These are phyloP conservation scores for Gryllus longicercus DNA, from an alignment of 2,888 invertebrate species.

Conservation along the genomic window DNA sequence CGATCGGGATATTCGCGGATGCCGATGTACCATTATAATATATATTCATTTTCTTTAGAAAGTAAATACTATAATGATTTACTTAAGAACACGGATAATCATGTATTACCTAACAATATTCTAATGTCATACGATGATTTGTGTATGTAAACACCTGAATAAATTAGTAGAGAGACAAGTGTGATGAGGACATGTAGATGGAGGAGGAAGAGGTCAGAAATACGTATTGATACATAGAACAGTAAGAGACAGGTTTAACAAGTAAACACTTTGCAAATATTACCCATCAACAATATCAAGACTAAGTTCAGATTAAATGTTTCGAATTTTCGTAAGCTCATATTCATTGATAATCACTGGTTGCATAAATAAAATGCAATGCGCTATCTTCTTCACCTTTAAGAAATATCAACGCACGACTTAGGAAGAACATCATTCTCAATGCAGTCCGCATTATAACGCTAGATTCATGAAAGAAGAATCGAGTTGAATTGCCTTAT, in stretches of 20 bases:
- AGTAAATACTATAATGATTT: no score
- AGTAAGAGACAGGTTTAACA: slow-evolving; percentile 1
- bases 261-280: not conserved
- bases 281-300: not conserved
- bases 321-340: not conserved
- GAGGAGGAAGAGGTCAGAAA: not conserved
- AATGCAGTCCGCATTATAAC: not conserved
- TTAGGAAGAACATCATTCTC: not conserved
- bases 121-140: no score
- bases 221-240: slow-evolving; percentile 6
- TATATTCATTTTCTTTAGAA: no score
- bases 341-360: slow-evolving; percentile 3
- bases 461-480: not conserved
- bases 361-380: slow-evolving; percentile 1
- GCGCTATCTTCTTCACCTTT: not conserved
- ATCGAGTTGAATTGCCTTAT: no score
- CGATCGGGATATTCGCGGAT: no score
- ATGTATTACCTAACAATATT: no score
- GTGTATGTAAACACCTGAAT: no score
- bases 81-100: no score
- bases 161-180: not conserved
- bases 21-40: no score
- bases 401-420: not conserved
- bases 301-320: not conserved
- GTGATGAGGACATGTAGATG: not conserved